Evolutionary conservation across 2,797 vertebrate species (phyloP).

Genomic region (Sebastes hubbsi): DNA sequence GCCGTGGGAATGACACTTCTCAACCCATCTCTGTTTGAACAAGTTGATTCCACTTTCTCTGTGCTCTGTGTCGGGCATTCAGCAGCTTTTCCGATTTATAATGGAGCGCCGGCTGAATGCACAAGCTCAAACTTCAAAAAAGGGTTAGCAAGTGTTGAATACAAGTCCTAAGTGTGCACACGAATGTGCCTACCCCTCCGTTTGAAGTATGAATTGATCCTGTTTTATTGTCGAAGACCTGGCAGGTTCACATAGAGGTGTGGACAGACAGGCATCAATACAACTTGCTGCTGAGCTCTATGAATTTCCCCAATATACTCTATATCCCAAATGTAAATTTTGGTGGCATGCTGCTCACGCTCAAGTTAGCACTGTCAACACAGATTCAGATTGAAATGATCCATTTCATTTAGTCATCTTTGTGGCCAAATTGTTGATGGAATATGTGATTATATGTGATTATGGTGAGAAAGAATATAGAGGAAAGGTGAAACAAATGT

Average conservation of each 20-base stretch:
- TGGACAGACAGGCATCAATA: constrained; percentile 30
- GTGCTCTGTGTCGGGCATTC: constrained; percentile 43
- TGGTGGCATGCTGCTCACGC: not conserved
- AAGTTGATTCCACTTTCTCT: constrained; percentile 76
- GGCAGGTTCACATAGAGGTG: constrained; percentile 38
- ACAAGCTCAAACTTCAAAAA: constrained; percentile 53
- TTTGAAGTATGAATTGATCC: constrained; percentile 58
- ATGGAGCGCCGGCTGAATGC: constrained; percentile 42
- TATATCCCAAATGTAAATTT: constrained; percentile 1
- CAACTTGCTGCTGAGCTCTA: constrained; percentile 9
- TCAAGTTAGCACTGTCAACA: not conserved
- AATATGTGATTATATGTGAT: not conserved
- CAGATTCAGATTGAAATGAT: not conserved
- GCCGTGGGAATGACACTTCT: constrained; percentile 80
- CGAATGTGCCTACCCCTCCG: constrained; percentile 5
- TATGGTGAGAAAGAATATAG: not conserved
- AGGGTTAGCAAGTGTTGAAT: constrained; percentile 33
- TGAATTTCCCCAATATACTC: not conserved
- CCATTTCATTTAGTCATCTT: not conserved
- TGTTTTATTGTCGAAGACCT: constrained; percentile 17
- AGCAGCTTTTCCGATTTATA: constrained; percentile 41
- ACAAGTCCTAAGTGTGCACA: constrained; percentile 33
- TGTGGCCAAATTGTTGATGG: not conserved
- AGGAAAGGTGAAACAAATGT: not conserved
- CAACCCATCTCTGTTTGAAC: constrained; percentile 77